These are phyloP conservation scores for Spheniscus humboldti DNA, from an alignment of 2,797 vertebrate genomes.

Conservation along the genomic window DNA sequence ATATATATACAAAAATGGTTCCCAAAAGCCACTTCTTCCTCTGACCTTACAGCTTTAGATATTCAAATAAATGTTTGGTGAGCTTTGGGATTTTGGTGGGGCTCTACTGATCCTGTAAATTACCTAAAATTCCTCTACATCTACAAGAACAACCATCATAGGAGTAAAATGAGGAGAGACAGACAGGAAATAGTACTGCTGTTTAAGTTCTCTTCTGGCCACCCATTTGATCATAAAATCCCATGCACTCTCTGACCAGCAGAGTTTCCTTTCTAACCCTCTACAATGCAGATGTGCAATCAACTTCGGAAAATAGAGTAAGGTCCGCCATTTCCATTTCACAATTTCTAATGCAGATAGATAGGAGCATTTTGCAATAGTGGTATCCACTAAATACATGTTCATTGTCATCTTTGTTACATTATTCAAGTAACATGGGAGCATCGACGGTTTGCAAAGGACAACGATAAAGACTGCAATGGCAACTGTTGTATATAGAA, in stretches of 20 bases:
- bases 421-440: neutral
- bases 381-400: neutral
- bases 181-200: neutral
- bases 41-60: neutral
- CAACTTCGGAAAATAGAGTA: neutral
- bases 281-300: neutral
- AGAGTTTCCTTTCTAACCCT: neutral
- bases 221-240: neutral
- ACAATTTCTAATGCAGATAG: neutral
- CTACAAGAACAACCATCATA: neutral
- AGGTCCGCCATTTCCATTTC: neutral
- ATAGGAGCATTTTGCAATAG: neutral
- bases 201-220: neutral
- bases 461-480: neutral
- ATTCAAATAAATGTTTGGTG: neutral
- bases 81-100: neutral
- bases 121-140: neutral
- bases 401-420: neutral
- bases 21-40: neutral
- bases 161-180: neutral
- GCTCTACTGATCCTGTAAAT: neutral
- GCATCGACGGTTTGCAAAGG: rapidly evolving
- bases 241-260: neutral
- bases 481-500: neutral
- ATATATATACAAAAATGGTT: neutral